A percentile compares a stretch with the other conserved stretches of the same genome.
Conservation (phyloP, 2,113 vertebrate species). For the Embiotoca jacksoni region DNA sequence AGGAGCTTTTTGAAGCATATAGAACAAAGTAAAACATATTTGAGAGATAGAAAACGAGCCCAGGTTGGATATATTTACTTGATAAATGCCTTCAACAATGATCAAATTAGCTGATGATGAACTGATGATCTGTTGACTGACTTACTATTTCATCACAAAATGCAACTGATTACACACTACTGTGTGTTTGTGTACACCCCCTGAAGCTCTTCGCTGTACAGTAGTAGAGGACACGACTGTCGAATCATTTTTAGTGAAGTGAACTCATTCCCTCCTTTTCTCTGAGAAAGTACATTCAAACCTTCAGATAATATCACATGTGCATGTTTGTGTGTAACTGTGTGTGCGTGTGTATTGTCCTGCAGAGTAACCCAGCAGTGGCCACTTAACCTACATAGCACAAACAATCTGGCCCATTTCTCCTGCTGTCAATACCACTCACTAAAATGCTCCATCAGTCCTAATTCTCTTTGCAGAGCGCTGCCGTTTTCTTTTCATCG, state of each 20-base stretch:
- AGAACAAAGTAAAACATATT: too few species aligned
- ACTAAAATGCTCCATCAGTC: conserved; percentile 44
- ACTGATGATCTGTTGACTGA: too few species aligned
- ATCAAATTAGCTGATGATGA: too few species aligned
- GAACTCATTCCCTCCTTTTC: conserved; percentile 27
- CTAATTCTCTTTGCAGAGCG: conserved; percentile 18
- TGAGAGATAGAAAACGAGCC: too few species aligned
- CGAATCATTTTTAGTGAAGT: conserved; percentile 27
- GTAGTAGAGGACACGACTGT: neutral
- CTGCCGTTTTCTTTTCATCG: conserved; percentile 25
- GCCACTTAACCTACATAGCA: conserved; percentile 68
- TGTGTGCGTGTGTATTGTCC: conserved; percentile 20
- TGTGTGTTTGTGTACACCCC: conserved; percentile 1
- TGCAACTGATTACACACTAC: neutral
- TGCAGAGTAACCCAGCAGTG: conserved; percentile 22
- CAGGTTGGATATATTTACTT: too few species aligned
- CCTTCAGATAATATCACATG: conserved; percentile 21
- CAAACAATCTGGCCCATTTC: conserved; percentile 45
- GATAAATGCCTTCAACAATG: too few species aligned
- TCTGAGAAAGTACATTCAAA: conserved; percentile 14
- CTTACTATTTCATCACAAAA: too few species aligned
- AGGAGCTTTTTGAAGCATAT: too few species aligned
- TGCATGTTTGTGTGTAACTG: neutral
- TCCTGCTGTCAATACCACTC: conserved; percentile 46
- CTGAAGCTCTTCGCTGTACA: conserved; percentile 9